A percentile compares a stretch with the other conserved stretches of the same genome.
Evolutionary conservation across 2,113 vertebrate genomes (phyloP).

Genomic region (Pterocles gutturalis): DNA sequence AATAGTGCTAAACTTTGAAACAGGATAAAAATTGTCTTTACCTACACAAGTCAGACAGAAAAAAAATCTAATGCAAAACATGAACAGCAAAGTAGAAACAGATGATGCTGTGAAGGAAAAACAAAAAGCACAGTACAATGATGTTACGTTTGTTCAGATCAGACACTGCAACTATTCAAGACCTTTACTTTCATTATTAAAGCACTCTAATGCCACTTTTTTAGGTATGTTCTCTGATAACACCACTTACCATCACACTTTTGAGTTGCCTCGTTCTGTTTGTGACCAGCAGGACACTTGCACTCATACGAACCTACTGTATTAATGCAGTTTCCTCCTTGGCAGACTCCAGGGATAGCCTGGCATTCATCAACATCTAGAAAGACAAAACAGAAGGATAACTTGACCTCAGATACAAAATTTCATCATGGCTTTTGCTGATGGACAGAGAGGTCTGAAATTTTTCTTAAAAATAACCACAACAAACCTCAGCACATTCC

Average conservation of each 20-base stretch:
- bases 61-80: neutral
- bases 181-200: neutral
- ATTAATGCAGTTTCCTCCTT: slow-evolving; percentile 82
- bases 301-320: slow-evolving; percentile 81
- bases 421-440: neutral
- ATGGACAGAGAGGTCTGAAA: neutral
- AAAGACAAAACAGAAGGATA: neutral
- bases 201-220: neutral
- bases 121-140: neutral
- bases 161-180: neutral
- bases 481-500: neutral
- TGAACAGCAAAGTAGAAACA: neutral
- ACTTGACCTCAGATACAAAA: neutral
- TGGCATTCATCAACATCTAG: slow-evolving; percentile 85
- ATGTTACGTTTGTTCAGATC: neutral
- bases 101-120: neutral
- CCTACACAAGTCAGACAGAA: neutral
- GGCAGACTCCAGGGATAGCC: slow-evolving; percentile 81
- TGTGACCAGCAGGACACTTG: slow-evolving; percentile 79
- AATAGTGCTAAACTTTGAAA: neutral
- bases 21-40: neutral
- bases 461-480: neutral
- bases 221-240: neutral
- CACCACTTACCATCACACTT: slow-evolving; percentile 80
- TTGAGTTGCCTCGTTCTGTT: slow-evolving; percentile 75